phyloP scores from a whole-genome alignment of 2,797 vertebrate genomes.

The Pristis pectinata region DNA sequence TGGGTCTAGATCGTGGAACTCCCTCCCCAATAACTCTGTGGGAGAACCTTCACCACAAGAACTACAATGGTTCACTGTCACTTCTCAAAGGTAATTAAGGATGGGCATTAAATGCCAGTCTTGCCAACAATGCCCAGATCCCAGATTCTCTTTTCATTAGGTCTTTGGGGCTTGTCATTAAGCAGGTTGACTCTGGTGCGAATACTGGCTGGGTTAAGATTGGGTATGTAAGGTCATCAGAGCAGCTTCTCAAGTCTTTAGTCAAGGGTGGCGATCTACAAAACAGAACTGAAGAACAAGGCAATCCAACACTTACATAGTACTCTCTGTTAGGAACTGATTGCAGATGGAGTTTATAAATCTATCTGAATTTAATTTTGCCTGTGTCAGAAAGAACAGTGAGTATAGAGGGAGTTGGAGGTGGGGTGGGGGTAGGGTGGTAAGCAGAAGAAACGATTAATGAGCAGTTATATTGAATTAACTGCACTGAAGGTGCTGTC shows the following conservation, averaged over 20 bases:
- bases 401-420: not conserved
- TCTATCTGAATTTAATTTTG: not conserved
- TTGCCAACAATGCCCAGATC: no score
- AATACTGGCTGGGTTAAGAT: not conserved
- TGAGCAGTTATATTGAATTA: slow-evolving; percentile 52
- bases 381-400: not conserved
- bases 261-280: not conserved
- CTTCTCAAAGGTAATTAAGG: not conserved
- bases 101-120: not conserved
- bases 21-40: no score
- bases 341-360: not conserved
- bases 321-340: not conserved
- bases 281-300: no score
- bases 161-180: not conserved
- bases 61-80: no score
- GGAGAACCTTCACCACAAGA: no score
- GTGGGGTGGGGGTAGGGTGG: no score
- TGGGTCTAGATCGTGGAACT: no score
- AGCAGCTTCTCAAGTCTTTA: not conserved
- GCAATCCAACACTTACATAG: not conserved
- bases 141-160: not conserved
- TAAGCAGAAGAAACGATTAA: slow-evolving; percentile 40
- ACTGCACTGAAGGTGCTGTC: slow-evolving; percentile 49
- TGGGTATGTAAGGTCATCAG: not conserved
- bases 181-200: no score